Evolutionary conservation across 2,797 vertebrate genomes (phyloP).

Genomic region (Galaxias olidus): DNA sequence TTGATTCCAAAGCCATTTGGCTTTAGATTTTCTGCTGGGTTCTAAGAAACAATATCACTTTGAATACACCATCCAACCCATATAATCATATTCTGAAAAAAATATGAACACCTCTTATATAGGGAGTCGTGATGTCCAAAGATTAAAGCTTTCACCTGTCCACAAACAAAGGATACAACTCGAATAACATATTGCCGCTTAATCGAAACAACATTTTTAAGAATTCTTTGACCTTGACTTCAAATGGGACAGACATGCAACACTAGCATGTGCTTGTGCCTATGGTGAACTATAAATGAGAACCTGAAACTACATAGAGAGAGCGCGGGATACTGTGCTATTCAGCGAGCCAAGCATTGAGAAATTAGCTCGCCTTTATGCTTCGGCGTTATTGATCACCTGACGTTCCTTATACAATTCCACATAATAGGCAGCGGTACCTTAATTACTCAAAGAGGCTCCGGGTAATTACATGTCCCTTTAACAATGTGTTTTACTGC

Average conservation of each 20-base stretch:
- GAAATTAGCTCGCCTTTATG: constrained; percentile 63
- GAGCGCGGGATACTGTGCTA: constrained; percentile 40
- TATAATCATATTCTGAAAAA: not conserved
- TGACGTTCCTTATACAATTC: constrained; percentile 67
- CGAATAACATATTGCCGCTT: too few species aligned
- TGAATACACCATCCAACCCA: not conserved
- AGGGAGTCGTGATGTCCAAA: too few species aligned
- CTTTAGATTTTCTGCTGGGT: not conserved
- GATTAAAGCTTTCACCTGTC: too few species aligned
- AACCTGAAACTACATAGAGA: constrained; percentile 31
- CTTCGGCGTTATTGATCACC: constrained; percentile 73
- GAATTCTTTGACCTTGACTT: too few species aligned
- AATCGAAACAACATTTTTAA: too few species aligned
- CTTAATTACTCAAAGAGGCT: constrained; percentile 75
- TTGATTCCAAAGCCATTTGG: constrained; percentile 15
- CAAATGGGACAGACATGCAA: constrained; percentile 5
- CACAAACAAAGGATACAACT: too few species aligned
- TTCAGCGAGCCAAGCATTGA: constrained; percentile 50
- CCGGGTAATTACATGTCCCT: constrained; percentile 73
- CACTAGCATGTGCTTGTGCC: not conserved
- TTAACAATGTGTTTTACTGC: constrained; percentile 73
- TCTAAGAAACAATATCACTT: not conserved
- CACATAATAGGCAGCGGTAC: constrained; percentile 66
- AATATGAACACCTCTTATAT: too few species aligned
- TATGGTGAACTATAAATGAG: constrained; percentile 17